Conservation (phyloP, 2,113 vertebrate genomes). For the Emberiza fucata region DNA sequence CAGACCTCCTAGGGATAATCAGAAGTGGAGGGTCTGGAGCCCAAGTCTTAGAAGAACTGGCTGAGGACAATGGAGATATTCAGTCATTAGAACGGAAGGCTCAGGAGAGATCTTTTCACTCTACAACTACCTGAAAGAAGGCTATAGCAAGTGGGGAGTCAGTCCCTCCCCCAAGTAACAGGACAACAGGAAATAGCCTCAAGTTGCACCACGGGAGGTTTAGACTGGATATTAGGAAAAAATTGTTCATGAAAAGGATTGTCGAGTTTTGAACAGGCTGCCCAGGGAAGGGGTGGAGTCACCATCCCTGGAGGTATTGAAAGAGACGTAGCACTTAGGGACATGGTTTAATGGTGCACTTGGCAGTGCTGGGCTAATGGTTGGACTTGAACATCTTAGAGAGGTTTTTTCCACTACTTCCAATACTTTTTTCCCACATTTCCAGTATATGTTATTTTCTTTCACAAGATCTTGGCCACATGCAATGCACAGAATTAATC, state of each 20-base stretch:
- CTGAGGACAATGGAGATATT: neutral
- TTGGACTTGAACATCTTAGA: neutral
- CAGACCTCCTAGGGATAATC: neutral
- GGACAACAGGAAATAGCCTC: neutral
- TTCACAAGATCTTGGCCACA: neutral
- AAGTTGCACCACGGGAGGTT: neutral
- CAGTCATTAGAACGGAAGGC: neutral
- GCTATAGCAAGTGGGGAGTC: neutral
- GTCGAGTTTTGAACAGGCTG: neutral
- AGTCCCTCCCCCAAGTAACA: neutral
- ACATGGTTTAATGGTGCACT: neutral
- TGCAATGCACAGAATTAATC: neutral
- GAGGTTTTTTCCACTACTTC: neutral
- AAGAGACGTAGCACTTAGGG: neutral
- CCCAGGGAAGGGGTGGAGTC: neutral
- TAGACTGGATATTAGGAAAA: neutral
- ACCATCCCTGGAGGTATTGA: neutral
- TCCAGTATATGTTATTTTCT: neutral
- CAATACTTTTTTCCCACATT: neutral
- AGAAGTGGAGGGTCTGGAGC: neutral
- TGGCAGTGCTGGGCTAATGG: neutral
- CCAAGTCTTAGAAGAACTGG: rapidly evolving
- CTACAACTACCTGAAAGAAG: neutral
- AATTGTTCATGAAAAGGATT: neutral
- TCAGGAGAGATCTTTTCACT: neutral